Conservation (phyloP, 2,888 invertebrate genomes). For the Platycnemis pennipes region DNA sequence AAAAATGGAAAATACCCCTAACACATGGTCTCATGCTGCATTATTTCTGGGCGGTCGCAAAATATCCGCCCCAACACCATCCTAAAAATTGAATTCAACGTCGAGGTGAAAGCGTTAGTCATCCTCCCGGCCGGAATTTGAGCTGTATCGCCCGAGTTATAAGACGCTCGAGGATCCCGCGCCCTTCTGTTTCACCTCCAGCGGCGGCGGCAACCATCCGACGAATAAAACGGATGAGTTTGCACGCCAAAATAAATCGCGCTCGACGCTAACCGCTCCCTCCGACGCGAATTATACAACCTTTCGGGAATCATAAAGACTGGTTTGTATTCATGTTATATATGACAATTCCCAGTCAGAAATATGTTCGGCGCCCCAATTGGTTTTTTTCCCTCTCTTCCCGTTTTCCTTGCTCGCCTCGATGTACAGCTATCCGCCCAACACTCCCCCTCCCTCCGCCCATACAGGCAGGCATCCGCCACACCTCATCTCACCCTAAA, state of each 20-base stretch:
- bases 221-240: conserved; percentile 42
- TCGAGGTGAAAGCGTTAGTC: conserved; percentile 8
- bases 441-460: background rate
- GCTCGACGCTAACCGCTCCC: conserved; percentile 15
- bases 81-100: conserved; percentile 22
- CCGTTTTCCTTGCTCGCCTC: background rate
- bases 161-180: background rate
- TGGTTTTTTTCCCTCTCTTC: conserved; percentile 28
- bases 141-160: background rate
- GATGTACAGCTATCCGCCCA: conserved; percentile 32
- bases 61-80: background rate
- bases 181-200: background rate
- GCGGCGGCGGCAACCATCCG: background rate
- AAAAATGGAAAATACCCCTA: background rate
- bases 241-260: conserved; percentile 50
- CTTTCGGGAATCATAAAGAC: conserved; percentile 41
- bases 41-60: background rate
- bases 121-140: background rate
- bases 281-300: conserved; percentile 38
- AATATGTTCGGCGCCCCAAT: conserved; percentile 61
- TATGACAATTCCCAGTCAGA: conserved; percentile 60
- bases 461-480: background rate
- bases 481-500: background rate
- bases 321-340: conserved; percentile 65
- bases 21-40: background rate